Evolutionary conservation across 2,797 vertebrate genomes (phyloP).

Genomic region (Gallinago nigripennis): DNA sequence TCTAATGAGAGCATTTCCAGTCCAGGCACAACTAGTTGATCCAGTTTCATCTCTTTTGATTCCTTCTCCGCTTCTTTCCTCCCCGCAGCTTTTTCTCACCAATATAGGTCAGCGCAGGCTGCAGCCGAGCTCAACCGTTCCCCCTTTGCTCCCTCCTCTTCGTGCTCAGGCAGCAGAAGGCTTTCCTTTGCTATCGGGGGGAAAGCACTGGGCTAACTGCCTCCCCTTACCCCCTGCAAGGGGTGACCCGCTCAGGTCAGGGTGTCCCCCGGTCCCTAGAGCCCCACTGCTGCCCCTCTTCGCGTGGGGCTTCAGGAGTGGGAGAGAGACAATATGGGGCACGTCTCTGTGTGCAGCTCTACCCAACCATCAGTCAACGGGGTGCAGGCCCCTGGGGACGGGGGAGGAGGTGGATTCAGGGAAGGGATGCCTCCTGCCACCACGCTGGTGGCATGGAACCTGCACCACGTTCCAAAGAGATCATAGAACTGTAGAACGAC

Average conservation of each 20-base stretch:
- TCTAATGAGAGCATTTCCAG: constrained; percentile 63
- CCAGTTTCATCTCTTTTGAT: constrained; percentile 65
- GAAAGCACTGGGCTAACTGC: neutral
- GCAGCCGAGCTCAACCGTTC: constrained; percentile 9
- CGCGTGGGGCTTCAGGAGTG: fast-evolving
- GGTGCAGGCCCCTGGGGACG: neutral
- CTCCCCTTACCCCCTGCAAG: neutral
- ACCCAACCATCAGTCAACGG: neutral
- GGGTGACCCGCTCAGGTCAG: neutral
- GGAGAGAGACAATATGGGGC: neutral
- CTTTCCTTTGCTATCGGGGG: neutral
- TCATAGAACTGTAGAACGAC: neutral
- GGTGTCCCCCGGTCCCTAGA: neutral
- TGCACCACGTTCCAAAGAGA: neutral
- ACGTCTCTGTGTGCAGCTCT: neutral
- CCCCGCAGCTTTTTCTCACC: constrained; percentile 39
- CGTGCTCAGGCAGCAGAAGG: neutral
- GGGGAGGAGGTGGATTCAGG: neutral
- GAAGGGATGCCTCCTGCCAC: neutral
- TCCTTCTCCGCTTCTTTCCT: constrained; percentile 28
- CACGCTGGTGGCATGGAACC: no score
- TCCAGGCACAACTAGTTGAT: constrained; percentile 54
- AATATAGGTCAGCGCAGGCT: constrained; percentile 66
- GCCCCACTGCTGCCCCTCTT: neutral
- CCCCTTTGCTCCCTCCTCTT: neutral